Percentiles rank a stretch among this genome's conserved stretches.
Conservation (phyloP, 2,797 vertebrate species). For the Myotis myotis region DNA sequence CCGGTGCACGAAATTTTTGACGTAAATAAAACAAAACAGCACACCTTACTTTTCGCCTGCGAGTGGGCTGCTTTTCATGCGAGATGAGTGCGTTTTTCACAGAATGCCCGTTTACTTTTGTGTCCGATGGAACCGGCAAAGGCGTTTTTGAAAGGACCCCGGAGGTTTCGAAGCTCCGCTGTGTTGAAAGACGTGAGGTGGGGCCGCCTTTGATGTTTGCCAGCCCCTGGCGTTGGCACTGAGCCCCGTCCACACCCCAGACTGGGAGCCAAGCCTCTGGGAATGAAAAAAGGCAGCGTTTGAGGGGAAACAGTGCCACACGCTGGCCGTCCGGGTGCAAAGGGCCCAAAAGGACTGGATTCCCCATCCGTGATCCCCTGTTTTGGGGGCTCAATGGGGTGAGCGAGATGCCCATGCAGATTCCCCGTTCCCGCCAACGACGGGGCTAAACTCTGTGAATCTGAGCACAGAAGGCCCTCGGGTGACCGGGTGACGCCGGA, state of each 20-base stretch:
- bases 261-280: background rate
- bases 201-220: background rate
- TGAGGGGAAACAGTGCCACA: constrained; percentile 82
- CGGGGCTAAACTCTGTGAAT: no score
- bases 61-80: background rate
- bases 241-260: background rate
- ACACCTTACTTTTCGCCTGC: background rate
- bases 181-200: background rate
- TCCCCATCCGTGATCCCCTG: background rate
- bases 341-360: background rate
- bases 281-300: constrained; percentile 6
- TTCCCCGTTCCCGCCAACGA: no score
- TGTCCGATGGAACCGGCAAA: background rate
- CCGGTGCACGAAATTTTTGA: no score
- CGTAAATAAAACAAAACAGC: no score
- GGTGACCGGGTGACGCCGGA: no score
- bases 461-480: no score
- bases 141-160: background rate
- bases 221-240: background rate
- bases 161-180: no score
- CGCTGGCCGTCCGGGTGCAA: constrained; percentile 55
- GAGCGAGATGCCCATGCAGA: no score
- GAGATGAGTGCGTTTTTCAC: background rate
- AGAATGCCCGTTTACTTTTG: background rate
- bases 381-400: background rate